These are phyloP conservation scores for Sebastes diploproa DNA, from an alignment of 2,797 vertebrate genomes.

Conservation along the genomic window DNA sequence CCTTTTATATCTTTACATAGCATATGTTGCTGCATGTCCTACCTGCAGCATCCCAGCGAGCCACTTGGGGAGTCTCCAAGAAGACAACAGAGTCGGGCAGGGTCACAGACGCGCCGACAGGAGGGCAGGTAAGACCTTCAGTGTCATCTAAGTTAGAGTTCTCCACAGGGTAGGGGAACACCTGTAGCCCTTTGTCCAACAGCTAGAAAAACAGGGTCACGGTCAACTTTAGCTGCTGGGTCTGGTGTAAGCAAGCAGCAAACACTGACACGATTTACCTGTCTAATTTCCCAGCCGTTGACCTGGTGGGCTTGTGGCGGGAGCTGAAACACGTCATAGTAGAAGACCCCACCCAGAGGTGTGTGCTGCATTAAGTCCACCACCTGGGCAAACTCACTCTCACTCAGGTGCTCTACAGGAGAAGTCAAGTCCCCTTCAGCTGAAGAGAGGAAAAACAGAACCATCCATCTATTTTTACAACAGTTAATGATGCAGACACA, in stretches of 20 bases:
- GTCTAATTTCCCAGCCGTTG: slow-evolving; percentile 85
- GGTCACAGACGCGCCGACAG: slow-evolving; percentile 79
- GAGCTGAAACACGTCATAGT: slow-evolving; percentile 82
- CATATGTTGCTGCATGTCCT: neutral
- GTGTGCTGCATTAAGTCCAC: slow-evolving; percentile 86
- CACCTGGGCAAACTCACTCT: slow-evolving; percentile 21
- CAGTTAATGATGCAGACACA: neutral
- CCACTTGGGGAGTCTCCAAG: slow-evolving; percentile 85
- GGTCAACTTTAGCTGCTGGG: neutral
- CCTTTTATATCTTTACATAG: neutral
- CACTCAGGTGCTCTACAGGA: neutral
- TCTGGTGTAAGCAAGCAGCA: neutral
- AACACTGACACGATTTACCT: slow-evolving; percentile 73
- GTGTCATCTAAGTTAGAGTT: slow-evolving; percentile 55
- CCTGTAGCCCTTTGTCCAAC: slow-evolving; percentile 77
- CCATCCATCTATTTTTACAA: neutral
- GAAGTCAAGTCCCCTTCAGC: slow-evolving; percentile 22
- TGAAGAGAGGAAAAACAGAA: slow-evolving; percentile 14
- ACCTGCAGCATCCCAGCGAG: slow-evolving; percentile 88
- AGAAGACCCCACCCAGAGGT: slow-evolving; percentile 88
- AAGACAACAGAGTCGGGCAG: slow-evolving; percentile 82
- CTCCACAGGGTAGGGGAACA: slow-evolving; percentile 76
- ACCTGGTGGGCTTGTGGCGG: slow-evolving; percentile 82
- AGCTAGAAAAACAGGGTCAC: slow-evolving; percentile 72
- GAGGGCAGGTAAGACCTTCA: slow-evolving; percentile 19